phyloP scores from a whole-genome alignment of 2,113 vertebrate species.

The Parotia lawesii region DNA sequence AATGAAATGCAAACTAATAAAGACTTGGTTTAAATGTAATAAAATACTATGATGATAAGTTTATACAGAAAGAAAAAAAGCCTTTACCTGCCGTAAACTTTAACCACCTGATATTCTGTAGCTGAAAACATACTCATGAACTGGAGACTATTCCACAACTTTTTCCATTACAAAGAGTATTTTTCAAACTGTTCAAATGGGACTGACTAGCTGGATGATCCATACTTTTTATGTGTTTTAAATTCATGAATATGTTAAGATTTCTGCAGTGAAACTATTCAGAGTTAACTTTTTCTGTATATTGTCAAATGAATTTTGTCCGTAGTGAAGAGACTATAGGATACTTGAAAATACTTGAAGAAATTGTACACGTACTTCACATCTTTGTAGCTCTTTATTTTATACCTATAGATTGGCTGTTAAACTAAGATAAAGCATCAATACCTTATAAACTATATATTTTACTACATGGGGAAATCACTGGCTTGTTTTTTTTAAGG shows the following conservation, averaged over 20 bases:
- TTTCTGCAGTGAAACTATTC: conserved; percentile 19
- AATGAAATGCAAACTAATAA: neutral
- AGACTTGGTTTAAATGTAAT: neutral
- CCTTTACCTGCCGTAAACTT: neutral
- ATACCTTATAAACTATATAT: conserved; percentile 47
- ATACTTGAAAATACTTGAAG: conserved; percentile 54
- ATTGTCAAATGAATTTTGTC: conserved; percentile 33
- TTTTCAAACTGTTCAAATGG: conserved; percentile 4
- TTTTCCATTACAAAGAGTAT: neutral
- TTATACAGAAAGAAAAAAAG: neutral
- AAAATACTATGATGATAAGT: neutral
- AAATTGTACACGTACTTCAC: conserved; percentile 37
- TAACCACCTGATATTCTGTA: neutral
- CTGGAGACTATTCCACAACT: neutral
- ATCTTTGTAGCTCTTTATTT: conserved; percentile 56
- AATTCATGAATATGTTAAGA: conserved; percentile 1
- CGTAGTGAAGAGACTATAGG: conserved; percentile 1
- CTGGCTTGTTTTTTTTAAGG: conserved; percentile 22
- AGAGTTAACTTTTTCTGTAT: conserved; percentile 28
- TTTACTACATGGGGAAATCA: conserved; percentile 34
- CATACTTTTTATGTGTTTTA: conserved; percentile 23
- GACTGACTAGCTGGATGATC: neutral
- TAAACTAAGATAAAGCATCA: conserved; percentile 29
- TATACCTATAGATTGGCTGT: conserved; percentile 32
- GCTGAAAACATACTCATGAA: neutral